Evolutionary conservation across 2,113 vertebrate species (phyloP).

Genomic region (Pungitius pungitius): DNA sequence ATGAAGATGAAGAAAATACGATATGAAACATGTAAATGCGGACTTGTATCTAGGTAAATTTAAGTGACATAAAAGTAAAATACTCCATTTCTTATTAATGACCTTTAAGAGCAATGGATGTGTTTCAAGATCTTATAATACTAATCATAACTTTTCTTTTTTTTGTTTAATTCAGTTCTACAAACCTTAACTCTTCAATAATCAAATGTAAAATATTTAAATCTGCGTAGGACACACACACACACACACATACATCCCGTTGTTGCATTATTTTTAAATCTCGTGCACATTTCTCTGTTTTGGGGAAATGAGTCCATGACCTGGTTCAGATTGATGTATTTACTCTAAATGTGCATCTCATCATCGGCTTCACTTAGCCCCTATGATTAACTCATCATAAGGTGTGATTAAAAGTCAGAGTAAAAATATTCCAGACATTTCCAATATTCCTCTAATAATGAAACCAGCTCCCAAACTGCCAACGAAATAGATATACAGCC

Average conservation of each 20-base stretch:
- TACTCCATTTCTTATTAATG: not conserved
- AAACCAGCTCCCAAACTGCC: slow-evolving; percentile 80
- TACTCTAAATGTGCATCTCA: slow-evolving; percentile 50
- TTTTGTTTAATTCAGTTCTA: not conserved
- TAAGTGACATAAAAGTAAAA: not conserved
- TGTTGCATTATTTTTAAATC: slow-evolving; percentile 26
- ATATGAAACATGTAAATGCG: not conserved
- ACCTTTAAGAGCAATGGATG: not conserved
- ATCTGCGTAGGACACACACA: not conserved
- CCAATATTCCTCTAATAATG: slow-evolving; percentile 80
- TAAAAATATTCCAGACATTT: slow-evolving; percentile 80
- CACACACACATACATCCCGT: not conserved
- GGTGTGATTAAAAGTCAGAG: slow-evolving; percentile 78
- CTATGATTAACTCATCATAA: slow-evolving; percentile 77
- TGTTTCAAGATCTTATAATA: too few species aligned
- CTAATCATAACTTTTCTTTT: not conserved
- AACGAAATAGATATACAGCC: slow-evolving; percentile 78
- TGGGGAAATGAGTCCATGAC: slow-evolving; percentile 59
- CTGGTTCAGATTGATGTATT: slow-evolving; percentile 71
- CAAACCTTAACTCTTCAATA: not conserved
- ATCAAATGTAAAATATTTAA: not conserved
- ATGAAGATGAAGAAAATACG: not conserved
- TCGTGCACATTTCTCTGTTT: slow-evolving; percentile 24
- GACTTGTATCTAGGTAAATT: not conserved
- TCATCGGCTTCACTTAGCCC: slow-evolving; percentile 75